A percentile compares a stretch with the other conserved stretches of the same genome.
These are phyloP conservation scores for Cynodonichthys magdalenae DNA, from an alignment of 2,797 vertebrate genomes.

Conservation along the genomic window DNA sequence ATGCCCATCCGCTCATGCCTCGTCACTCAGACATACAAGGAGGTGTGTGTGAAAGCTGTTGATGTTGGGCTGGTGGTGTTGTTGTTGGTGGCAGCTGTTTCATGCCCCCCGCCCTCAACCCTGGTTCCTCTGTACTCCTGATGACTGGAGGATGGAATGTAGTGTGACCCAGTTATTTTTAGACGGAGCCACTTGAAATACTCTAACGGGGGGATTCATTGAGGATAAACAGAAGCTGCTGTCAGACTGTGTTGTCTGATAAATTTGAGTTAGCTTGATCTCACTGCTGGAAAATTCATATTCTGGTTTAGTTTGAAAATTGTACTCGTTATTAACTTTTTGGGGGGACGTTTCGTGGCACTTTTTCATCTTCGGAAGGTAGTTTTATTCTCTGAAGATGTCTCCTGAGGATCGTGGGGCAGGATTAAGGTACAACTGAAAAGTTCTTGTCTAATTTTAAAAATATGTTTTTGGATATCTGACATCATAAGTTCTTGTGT, in stretches of 20 bases:
- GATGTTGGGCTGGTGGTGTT: constrained; percentile 7
- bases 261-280: constrained; percentile 13
- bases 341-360: background rate
- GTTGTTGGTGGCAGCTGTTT: constrained; percentile 28
- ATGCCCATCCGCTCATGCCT: background rate
- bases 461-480: background rate
- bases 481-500: background rate
- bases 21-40: constrained; percentile 25
- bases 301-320: background rate
- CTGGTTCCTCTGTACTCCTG: constrained; percentile 67
- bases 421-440: constrained; percentile 82
- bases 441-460: background rate
- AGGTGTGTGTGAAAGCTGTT: constrained; percentile 12
- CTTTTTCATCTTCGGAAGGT: constrained; percentile 9
- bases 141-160: constrained; percentile 80
- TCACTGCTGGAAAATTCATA: background rate
- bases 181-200: constrained; percentile 85
- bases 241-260: constrained; percentile 41
- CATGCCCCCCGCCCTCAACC: background rate
- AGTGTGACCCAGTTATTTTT: constrained; percentile 92
- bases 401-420: constrained; percentile 85
- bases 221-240: constrained; percentile 83
- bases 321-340: accelerated
- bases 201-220: constrained; percentile 82
- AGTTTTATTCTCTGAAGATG: constrained; percentile 75